Conservation (phyloP, 2,888 invertebrate species). For the Meiosimyza platycephala region DNA sequence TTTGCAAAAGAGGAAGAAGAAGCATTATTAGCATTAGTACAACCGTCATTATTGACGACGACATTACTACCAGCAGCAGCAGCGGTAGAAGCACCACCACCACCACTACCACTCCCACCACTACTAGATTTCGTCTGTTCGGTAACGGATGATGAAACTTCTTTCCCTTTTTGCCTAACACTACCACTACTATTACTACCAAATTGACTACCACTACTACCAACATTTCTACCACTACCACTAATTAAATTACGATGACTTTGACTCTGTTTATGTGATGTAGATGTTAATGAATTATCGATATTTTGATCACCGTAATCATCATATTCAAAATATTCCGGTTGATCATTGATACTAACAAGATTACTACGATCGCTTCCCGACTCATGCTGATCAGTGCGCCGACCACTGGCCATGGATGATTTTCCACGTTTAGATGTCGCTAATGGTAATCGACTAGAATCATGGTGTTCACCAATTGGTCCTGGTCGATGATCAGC, state of each 20-base stretch:
- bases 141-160: slow-evolving; percentile 55
- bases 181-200: slow-evolving; percentile 50
- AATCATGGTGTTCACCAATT: slow-evolving; percentile 48
- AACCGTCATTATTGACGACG: slow-evolving; percentile 69
- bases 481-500: slow-evolving; percentile 51
- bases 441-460: slow-evolving; percentile 42
- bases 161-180: slow-evolving; percentile 66
- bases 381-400: slow-evolving; percentile 51
- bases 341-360: slow-evolving; percentile 70
- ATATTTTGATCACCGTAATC: slow-evolving; percentile 46
- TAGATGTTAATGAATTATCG: slow-evolving; percentile 10
- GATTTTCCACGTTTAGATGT: slow-evolving; percentile 46
- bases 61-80: slow-evolving; percentile 64
- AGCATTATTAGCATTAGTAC: slow-evolving; percentile 72
- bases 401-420: slow-evolving; percentile 37
- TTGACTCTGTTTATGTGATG: slow-evolving; percentile 20
- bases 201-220: slow-evolving; percentile 48
- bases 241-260: slow-evolving; percentile 42
- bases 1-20: slow-evolving; percentile 74
- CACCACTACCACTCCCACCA: slow-evolving; percentile 64
- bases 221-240: slow-evolving; percentile 47
- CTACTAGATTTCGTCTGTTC: slow-evolving; percentile 62
- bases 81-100: slow-evolving; percentile 64
- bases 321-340: slow-evolving; percentile 70
- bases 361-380: slow-evolving; percentile 63